Base-by-base conservation (phyloP, 2,113 vertebrate genomes). In the Rhagologus leucostigma region DNA sequence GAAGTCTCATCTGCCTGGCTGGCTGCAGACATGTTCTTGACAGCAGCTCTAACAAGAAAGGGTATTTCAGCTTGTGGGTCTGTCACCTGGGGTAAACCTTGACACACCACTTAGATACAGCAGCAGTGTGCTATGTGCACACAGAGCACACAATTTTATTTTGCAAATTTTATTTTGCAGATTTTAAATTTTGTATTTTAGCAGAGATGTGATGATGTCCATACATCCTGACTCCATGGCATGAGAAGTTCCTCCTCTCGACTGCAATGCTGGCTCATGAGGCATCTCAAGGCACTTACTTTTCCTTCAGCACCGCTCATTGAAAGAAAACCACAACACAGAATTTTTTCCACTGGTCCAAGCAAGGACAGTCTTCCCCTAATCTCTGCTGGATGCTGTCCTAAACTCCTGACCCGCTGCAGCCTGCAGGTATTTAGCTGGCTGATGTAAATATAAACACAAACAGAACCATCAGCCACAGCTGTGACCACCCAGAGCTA, bases 371-470 rank as follows among this genome's bases (percentile, higher is more conserved):
- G 20, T 35, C 23, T 65, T 39, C 26, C 26, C 32, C 30, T 12
- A 37, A 0, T 6, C 49, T 56, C 63, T 41, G 60, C 2, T 41
- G 56, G 44, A 32, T 21, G 18, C 47, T 52, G 53, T 8, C 37
- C 42, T 15, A 52, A 77, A 41, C 16, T 19, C 37, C 68, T 3
- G 2, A 68, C 37, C 1, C 5, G 7, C n/a, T 17, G 4, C 46
- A 87, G 73, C 39, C 65, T 60, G 49, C 30, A 59, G 33, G 35
- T 26, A 59, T 35, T 50, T 41, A n/a, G 41, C 7, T 3, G 8
- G 15, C 52, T 52, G 77, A 47, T 21, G 27, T 0, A 5, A 53
- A 73, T 3, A 41, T 0, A 44, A 0, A 2, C 62, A 50, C 42
- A 39, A 62, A 33, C 24, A 79, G 60, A 93, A 33, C 0, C 3